These are phyloP conservation scores for Agrotis clavis DNA, from an alignment of 2,888 invertebrate genomes.

Conservation along the genomic window DNA sequence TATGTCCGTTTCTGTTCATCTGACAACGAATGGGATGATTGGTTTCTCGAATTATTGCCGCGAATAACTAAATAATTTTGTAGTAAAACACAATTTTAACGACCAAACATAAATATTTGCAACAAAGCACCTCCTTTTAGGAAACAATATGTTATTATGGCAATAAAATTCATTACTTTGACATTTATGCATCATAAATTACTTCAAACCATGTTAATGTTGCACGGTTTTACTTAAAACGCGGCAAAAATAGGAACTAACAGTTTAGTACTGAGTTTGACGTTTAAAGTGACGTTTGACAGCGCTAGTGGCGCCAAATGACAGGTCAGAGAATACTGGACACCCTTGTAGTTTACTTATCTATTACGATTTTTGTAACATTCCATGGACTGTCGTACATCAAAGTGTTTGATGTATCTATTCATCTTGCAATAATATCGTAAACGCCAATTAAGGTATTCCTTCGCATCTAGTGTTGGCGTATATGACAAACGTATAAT, in stretches of 20 bases:
- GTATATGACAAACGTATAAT: no score
- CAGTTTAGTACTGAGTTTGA: conserved; percentile 11
- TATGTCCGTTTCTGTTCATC: no score
- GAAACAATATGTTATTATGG: conserved; percentile 45
- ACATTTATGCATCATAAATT: conserved; percentile 44
- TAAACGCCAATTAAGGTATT: neutral
- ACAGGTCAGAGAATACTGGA: neutral
- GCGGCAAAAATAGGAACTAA: conserved; percentile 14
- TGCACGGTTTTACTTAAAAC: conserved; percentile 1
- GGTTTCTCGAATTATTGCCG: no score
- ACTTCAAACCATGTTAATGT: conserved; percentile 25
- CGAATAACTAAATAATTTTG: conserved; percentile 1
- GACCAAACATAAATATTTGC: conserved; percentile 18
- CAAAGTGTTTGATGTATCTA: neutral
- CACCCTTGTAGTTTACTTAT: neutral
- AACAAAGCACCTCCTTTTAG: conserved; percentile 25
- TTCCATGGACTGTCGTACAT: neutral
- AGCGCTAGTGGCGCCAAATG: conserved; percentile 16
- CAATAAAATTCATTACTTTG: conserved; percentile 48
- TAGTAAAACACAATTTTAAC: conserved; percentile 31
- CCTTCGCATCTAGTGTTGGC: neutral
- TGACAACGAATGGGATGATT: no score
- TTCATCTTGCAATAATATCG: neutral
- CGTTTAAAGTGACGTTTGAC: conserved; percentile 6
- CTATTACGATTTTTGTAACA: conserved; percentile 1